Percentiles rank a stretch among this genome's conserved stretches.
These are phyloP conservation scores for Eurytoma californica DNA, from an alignment of 2,888 invertebrate species.

Conservation along the genomic window DNA sequence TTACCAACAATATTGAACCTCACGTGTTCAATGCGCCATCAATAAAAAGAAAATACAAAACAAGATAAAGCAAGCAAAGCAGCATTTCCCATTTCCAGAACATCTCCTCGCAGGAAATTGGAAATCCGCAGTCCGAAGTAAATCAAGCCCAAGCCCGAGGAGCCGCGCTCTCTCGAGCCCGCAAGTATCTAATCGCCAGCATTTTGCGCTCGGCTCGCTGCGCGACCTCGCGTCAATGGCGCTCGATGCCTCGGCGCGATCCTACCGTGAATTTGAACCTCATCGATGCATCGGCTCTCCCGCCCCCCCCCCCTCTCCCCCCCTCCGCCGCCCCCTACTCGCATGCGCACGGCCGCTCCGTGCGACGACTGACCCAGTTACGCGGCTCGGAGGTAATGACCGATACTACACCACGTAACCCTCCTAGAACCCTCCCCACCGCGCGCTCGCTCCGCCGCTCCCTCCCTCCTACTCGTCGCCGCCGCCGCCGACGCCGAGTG, in stretches of 20 bases:
- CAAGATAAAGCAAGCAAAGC: too few species aligned
- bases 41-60: too few species aligned
- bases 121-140: too few species aligned
- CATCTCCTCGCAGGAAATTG: too few species aligned
- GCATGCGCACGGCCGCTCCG: constrained; percentile 55
- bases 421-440: constrained; percentile 64
- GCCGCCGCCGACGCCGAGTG: constrained; percentile 35
- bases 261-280: constrained; percentile 45
- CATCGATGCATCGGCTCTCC: constrained; percentile 52
- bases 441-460: constrained; percentile 48
- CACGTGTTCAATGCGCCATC: too few species aligned
- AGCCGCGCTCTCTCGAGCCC: not conserved
- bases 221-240: constrained; percentile 55
- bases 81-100: too few species aligned
- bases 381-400: constrained; percentile 74
- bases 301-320: constrained; percentile 44
- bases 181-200: not conserved
- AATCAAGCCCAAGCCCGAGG: too few species aligned
- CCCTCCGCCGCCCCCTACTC: constrained; percentile 16
- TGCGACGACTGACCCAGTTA: constrained; percentile 75
- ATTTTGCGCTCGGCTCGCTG: not conserved
- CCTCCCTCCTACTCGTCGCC: constrained; percentile 22
- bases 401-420: constrained; percentile 73
- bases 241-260: constrained; percentile 20
- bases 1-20: too few species aligned